phyloP scores from a whole-genome alignment of 2,888 invertebrate species.

The Synanthedon andrenaeformis region DNA sequence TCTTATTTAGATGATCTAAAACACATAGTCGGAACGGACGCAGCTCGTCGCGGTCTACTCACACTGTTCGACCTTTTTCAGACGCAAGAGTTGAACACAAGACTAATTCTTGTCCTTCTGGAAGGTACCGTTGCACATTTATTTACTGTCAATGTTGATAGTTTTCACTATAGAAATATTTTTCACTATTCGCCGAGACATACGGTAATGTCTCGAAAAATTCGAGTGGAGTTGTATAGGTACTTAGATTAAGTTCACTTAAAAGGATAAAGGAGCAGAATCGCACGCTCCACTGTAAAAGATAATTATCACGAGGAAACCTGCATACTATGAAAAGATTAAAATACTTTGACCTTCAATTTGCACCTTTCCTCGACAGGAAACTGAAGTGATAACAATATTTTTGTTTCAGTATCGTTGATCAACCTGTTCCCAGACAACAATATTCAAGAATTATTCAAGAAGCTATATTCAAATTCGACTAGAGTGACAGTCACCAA shows the following conservation, averaged over 20 bases:
- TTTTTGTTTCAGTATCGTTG: constrained; percentile 56
- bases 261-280: no score
- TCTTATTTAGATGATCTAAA: constrained; percentile 81
- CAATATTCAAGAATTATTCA: constrained; percentile 77
- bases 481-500: constrained; percentile 49
- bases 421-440: constrained; percentile 85
- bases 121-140: constrained; percentile 71
- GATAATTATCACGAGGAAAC: no score
- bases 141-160: not conserved
- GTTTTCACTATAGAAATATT: not conserved
- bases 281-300: no score
- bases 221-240: no score
- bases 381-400: not conserved
- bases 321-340: no score
- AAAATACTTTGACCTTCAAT: no score
- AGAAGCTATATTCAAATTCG: constrained; percentile 78
- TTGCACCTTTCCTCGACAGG: no score
- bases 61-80: constrained; percentile 91
- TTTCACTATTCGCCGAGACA: no score
- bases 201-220: no score
- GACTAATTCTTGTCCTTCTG: constrained; percentile 84
- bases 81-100: constrained; percentile 84
- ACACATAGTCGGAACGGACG: constrained; percentile 90
- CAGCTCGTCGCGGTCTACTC: constrained; percentile 83
- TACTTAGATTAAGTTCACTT: no score